Evolutionary conservation across 2,797 vertebrate species (phyloP), one percentile per base, ranked within the genome.

Genomic region (Mus spretus): DNA sequence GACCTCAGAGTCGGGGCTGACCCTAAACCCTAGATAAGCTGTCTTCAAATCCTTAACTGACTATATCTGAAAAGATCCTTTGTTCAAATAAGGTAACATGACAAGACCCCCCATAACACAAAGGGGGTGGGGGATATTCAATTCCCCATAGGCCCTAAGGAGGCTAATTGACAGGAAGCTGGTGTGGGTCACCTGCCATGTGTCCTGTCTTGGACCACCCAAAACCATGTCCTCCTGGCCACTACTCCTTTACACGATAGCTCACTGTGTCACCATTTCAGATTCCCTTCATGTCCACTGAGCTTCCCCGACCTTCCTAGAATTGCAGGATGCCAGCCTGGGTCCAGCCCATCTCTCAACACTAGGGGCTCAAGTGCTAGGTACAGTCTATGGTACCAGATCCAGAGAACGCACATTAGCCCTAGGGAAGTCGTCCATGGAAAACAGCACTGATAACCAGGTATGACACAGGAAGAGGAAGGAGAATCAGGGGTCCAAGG

Each of bases 341-440:
- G 78, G 28, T 26, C 85, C n/a, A 28, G 40, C 34, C 20, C 19
- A 0, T 26, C 15, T 63, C 47, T 74, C 83, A 53, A 61, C 40
- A 1, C 87, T 11, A 59, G 24, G 17, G 34, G 4, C 11, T 65
- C n/a, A 80, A 61, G 26, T 31, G 5, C 59, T 20, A 3, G 22
- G 2, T 26, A 37, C 13, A 78, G 8, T 5, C 70, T 47, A 12
- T 34, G 84, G 67, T 86, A 78, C 55, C n/a, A 53, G 70, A 96
- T 94, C 93, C 97, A 97, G 96, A 96, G 92, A 97, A 90, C 17
- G 78, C 78, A 13, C 53, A 15, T 91, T 34, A 9, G 28, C 44
- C 50, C 86, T 55, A 70, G 22, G 81, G 93, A 88, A 82, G 50
- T 5, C 90, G 88, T 96, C 59, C 91, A 47, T 14, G 44, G 40